phyloP scores from a whole-genome alignment of 2,888 invertebrate genomes.

The Dendrolimus houi region DNA sequence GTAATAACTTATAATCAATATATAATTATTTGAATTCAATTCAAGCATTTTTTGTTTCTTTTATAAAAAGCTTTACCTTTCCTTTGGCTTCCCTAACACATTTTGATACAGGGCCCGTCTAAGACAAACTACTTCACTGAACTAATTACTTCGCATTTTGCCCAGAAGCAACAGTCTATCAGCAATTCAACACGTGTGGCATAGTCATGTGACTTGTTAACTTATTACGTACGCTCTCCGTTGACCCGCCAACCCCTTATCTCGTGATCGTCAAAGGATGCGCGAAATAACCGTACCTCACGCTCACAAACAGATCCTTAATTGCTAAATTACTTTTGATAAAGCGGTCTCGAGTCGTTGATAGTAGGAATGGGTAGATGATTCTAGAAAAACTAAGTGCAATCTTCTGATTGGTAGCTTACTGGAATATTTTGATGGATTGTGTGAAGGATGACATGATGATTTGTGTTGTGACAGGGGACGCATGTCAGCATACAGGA shows the following conservation, averaged over 20 bases:
- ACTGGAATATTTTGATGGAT: too few relatives aligned
- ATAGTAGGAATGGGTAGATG: not conserved
- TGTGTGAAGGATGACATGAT: too few relatives aligned
- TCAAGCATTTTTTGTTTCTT: too few relatives aligned
- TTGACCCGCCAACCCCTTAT: slow-evolving; percentile 28
- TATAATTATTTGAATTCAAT: too few relatives aligned
- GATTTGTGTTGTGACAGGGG: too few relatives aligned
- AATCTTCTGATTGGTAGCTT: too few relatives aligned
- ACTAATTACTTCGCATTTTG: not conserved
- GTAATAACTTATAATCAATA: too few relatives aligned
- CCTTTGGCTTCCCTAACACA: too few relatives aligned
- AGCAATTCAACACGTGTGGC: slow-evolving; percentile 4
- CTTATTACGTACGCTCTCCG: slow-evolving; percentile 18
- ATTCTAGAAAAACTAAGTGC: not conserved
- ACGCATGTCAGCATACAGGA: too few relatives aligned
- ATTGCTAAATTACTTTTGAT: slow-evolving; percentile 23
- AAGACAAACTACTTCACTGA: too few relatives aligned
- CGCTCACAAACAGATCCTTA: slow-evolving; percentile 10
- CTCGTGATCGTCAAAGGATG: slow-evolving; percentile 24
- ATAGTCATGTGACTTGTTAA: slow-evolving; percentile 22
- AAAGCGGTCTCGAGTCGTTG: not conserved
- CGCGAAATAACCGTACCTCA: slow-evolving; percentile 17
- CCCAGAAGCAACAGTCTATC: slow-evolving; percentile 10
- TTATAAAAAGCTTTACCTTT: too few relatives aligned
- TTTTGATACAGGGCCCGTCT: too few relatives aligned